Evolutionary conservation across 2,888 invertebrate species (phyloP), one percentile per base, ranked within the genome.

Genomic region (Apamea crenata): DNA sequence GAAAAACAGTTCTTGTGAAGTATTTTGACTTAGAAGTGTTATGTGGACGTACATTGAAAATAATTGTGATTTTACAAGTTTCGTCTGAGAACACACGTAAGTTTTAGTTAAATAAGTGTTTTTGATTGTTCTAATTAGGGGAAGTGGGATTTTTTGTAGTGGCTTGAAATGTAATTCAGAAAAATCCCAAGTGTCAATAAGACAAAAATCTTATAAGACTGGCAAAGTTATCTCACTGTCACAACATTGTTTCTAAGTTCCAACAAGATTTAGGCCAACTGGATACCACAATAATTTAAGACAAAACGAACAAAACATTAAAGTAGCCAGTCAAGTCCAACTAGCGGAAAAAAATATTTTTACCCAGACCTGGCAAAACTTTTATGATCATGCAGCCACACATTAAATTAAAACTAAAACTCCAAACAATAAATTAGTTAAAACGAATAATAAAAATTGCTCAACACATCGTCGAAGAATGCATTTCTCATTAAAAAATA

Each of bases 21-120:
- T 91, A 89, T 92, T 91, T 92, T 93, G 93, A 94, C 94, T 93
- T 89, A 84, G 73, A 85, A 91, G 93, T 93, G 92, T 85, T 91
- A 90, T 94, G 94, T 93, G 92, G 92, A 94, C 92, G 91, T 91
- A 91, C 90, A 91, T 88, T 91, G 89, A 92, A 89, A 91, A 86
- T 81, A 84, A 89, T 82, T 93, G 93, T 93, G 93, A 91, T 91
- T 91, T 87, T 83, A 88, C 88, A 89, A 89, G 88, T 83, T 83
- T 87, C 87, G 29, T 76, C 87, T 87, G 86, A 87, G 76, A 91
- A 87, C 77, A 92, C 91, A 94, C 83, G 95, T 95, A 94, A 95
- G 95, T 95, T 91, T 88, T 89, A 86, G 63, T 65, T 68, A 63
- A 81, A 71, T 83, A 73, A 77, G 84, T 88, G 80, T 87, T 80